Percentiles rank a stretch among this genome's conserved stretches.
phyloP scores from a whole-genome alignment of 2,888 invertebrate species.

The Sinelater perroti region DNA sequence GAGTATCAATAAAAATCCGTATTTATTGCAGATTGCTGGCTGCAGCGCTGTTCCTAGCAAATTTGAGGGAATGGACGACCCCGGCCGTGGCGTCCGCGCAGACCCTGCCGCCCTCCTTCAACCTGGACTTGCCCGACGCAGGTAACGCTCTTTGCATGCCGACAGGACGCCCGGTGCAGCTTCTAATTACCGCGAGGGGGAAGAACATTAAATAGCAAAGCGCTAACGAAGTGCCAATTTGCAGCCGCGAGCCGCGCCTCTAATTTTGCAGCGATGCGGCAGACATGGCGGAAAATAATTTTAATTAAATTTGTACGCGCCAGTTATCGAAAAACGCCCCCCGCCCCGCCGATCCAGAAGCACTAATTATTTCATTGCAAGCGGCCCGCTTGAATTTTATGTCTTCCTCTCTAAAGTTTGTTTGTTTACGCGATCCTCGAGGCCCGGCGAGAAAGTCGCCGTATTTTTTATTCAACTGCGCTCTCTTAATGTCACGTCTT shows the following conservation, averaged over 20 bases:
- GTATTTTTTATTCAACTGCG: no score
- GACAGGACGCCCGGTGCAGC: no score
- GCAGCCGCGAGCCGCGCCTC: not conserved
- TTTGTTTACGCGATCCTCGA: conserved; percentile 13
- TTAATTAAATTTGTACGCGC: conserved; percentile 14
- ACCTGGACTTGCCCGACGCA: conserved; percentile 26
- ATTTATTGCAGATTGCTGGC: conserved; percentile 29
- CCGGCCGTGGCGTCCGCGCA: conserved; percentile 11
- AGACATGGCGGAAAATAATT: conserved; percentile 2
- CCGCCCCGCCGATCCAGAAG: conserved; percentile 1
- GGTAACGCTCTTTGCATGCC: no score
- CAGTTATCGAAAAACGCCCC: conserved; percentile 8
- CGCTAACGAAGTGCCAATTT: not conserved
- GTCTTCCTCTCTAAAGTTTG: conserved; percentile 12
- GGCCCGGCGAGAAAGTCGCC: no score
- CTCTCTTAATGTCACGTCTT: no score
- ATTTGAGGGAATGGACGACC: conserved; percentile 21
- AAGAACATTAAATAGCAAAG: not conserved
- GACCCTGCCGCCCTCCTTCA: conserved; percentile 36
- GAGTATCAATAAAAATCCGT: not conserved
- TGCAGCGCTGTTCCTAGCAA: conserved; percentile 19
- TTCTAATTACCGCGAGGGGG: no score
- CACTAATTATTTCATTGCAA: conserved; percentile 15
- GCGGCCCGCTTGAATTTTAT: conserved; percentile 13
- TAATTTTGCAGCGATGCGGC: conserved; percentile 1